These are phyloP conservation scores for Drosophila micromelanica DNA, from an alignment of 1,140 invertebrate species.

Conservation along the genomic window DNA sequence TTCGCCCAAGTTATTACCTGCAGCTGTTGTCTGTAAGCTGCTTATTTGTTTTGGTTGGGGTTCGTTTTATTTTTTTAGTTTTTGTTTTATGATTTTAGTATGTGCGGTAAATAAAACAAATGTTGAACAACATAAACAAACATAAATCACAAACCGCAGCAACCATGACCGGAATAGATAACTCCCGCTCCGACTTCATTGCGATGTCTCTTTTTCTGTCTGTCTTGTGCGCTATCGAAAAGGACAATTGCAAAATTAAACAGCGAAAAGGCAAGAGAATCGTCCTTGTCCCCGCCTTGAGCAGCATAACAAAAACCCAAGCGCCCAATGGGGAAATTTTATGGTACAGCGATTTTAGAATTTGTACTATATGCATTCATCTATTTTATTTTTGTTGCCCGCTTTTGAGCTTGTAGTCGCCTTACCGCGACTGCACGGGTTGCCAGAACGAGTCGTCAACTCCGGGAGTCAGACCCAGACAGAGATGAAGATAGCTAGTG, in stretches of 20 bases:
- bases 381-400: conserved; percentile 49
- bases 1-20: conserved; percentile 3
- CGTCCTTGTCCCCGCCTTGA: conserved; percentile 50
- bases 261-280: conserved; percentile 71
- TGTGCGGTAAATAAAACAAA: conserved; percentile 65
- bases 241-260: conserved; percentile 82
- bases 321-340: conserved; percentile 79
- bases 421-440: conserved; percentile 24
- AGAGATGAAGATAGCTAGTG: background rate
- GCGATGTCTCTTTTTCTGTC: background rate
- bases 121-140: conserved; percentile 67
- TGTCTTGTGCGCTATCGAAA: conserved; percentile 40
- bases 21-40: conserved; percentile 10
- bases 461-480: background rate
- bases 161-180: conserved; percentile 73
- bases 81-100: conserved; percentile 18
- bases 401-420: conserved; percentile 19
- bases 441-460: conserved; percentile 1
- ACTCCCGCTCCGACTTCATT: conserved; percentile 16
- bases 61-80: conserved; percentile 17
- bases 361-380: conserved; percentile 39
- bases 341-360: conserved; percentile 80
- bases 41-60: conserved; percentile 26
- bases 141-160: conserved; percentile 75
- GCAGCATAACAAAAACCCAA: conserved; percentile 49